Conservation (phyloP, 2,113 vertebrate genomes). For the Protomyctophum bolini region DNA sequence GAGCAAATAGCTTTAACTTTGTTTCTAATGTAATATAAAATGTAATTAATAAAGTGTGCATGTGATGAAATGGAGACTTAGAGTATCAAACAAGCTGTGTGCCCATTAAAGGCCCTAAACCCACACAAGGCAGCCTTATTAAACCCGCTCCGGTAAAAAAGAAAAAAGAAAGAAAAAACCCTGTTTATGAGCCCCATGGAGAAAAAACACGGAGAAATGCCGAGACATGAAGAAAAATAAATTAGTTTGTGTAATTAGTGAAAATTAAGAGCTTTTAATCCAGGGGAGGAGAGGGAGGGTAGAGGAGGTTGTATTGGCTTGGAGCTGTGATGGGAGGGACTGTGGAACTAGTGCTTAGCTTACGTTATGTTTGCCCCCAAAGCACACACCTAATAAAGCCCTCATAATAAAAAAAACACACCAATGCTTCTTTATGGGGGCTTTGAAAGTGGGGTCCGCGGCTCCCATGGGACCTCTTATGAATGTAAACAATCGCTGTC, state of each 20-base stretch:
- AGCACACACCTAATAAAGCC: slow-evolving; percentile 81
- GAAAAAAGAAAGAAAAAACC: slow-evolving; percentile 7
- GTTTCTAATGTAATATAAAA: slow-evolving; percentile 80
- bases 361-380: slow-evolving; percentile 74
- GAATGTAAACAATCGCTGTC: slow-evolving; percentile 16
- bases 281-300: slow-evolving; percentile 61
- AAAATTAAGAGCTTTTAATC: slow-evolving; percentile 81
- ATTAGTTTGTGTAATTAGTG: slow-evolving; percentile 82
- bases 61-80: slow-evolving; percentile 82
- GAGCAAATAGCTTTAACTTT: slow-evolving; percentile 82
- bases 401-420: slow-evolving; percentile 73
- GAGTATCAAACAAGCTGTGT: slow-evolving; percentile 77
- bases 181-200: slow-evolving; percentile 76
- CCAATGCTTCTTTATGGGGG: slow-evolving; percentile 59
- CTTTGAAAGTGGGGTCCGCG: slow-evolving; percentile 41
- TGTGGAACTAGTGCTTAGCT: slow-evolving; percentile 58
- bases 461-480: slow-evolving; percentile 43
- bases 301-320: slow-evolving; percentile 56
- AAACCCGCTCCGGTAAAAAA: slow-evolving; percentile 71
- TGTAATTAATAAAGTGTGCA: slow-evolving; percentile 83
- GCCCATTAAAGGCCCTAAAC: slow-evolving; percentile 79
- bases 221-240: slow-evolving; percentile 77
- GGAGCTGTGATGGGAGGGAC: slow-evolving; percentile 63
- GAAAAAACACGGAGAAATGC: slow-evolving; percentile 71
- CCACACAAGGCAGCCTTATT: slow-evolving; percentile 78